These are phyloP conservation scores for Lerema accius DNA, from an alignment of 1,140 invertebrate genomes.

Conservation along the genomic window DNA sequence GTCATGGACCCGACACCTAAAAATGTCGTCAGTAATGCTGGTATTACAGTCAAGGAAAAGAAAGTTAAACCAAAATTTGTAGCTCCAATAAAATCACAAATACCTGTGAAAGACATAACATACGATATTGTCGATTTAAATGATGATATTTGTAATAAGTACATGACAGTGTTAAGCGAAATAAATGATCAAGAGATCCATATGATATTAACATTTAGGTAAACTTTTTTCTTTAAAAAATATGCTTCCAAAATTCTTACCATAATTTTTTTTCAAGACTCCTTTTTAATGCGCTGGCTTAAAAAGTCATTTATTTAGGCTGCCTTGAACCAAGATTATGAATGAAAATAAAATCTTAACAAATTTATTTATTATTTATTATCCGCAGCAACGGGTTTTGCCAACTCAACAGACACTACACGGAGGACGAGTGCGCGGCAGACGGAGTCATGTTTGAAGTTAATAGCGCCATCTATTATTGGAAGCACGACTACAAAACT, in stretches of 20 bases:
- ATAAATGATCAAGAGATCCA: constrained; percentile 37
- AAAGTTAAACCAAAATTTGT: constrained; percentile 53
- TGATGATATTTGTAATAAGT: constrained; percentile 35
- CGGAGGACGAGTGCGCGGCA: constrained; percentile 41
- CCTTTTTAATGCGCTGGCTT: no score
- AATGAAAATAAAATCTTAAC: no score
- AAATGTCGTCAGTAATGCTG: no score
- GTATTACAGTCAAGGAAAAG: constrained; percentile 37
- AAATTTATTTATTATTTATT: no score
- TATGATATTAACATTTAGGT: constrained; percentile 51
- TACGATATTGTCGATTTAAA: constrained; percentile 43
- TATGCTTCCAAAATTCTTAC: no score
- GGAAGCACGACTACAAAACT: constrained; percentile 32
- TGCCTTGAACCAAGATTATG: no score
- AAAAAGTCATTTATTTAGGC: no score
- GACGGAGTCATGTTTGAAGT: constrained; percentile 50
- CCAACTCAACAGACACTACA: constrained; percentile 55
- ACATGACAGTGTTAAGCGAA: not conserved
- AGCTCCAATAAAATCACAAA: constrained; percentile 60
- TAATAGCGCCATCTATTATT: constrained; percentile 49
- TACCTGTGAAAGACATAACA: constrained; percentile 50
- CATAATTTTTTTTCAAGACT: no score
- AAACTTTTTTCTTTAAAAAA: no score
- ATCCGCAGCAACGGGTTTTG: constrained; percentile 60
- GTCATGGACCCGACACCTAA: not conserved